These are phyloP conservation scores for Nipponacmea schrenckii DNA, from an alignment of 2,888 invertebrate genomes.

Conservation along the genomic window DNA sequence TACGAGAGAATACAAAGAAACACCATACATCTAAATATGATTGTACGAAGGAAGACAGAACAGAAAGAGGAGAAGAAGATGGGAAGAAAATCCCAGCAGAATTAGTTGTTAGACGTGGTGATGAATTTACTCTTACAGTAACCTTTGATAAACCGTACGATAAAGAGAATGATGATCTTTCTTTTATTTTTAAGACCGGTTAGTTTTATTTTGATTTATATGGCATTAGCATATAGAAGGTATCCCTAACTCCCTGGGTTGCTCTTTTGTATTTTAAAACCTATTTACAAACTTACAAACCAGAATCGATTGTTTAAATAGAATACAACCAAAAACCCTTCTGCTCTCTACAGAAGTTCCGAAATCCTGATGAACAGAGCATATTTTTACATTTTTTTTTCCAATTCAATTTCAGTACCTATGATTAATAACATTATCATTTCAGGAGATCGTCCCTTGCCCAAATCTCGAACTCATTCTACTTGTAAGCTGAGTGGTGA, in stretches of 20 bases:
- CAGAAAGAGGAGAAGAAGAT: background rate
- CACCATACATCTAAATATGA: constrained; percentile 41
- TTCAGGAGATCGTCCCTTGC: constrained; percentile 12
- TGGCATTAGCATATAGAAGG: no score
- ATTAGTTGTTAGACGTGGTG: constrained; percentile 70
- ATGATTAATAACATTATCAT: no score
- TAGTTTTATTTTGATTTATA: constrained; percentile 4
- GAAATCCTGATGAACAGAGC: no score
- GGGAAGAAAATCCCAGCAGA: background rate
- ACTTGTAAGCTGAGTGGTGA: constrained; percentile 25
- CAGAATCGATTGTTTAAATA: no score
- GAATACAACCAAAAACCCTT: no score
- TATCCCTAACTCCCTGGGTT: no score
- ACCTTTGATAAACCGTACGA: constrained; percentile 32
- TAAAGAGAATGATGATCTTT: constrained; percentile 25
- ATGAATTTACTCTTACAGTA: constrained; percentile 33
- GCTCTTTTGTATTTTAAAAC: no score
- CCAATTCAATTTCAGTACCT: no score
- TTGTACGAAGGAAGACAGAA: constrained; percentile 4
- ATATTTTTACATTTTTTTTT: no score
- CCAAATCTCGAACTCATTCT: constrained; percentile 20
- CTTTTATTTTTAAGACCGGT: constrained; percentile 36
- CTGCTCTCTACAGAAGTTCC: no score
- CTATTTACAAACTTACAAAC: no score
- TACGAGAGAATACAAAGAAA: constrained; percentile 34